These are phyloP conservation scores for Xiphydria camelus DNA, from an alignment of 2,888 invertebrate genomes.

Conservation along the genomic window DNA sequence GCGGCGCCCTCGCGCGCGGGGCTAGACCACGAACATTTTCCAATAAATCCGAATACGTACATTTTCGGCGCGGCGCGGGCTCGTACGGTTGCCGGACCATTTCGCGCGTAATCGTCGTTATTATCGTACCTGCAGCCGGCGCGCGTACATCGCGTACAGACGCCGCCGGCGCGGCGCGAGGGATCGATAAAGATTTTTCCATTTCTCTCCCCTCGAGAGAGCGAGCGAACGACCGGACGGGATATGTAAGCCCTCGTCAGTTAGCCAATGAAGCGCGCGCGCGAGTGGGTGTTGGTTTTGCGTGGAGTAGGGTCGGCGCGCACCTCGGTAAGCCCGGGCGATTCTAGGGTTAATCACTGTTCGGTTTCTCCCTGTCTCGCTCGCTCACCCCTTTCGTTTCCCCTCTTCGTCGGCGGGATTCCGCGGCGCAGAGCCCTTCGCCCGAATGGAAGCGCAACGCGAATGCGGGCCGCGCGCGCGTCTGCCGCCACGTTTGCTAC, in stretches of 20 bases:
- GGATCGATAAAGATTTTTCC: conserved; percentile 14
- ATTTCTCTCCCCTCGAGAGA: conserved; percentile 10
- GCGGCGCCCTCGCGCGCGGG: conserved; percentile 27
- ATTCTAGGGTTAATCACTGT: conserved; percentile 42
- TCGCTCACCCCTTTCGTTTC: neutral
- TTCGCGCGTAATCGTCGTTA: conserved; percentile 3
- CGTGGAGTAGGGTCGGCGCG: conserved; percentile 24
- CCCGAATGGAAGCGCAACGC: conserved; percentile 9
- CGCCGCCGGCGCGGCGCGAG: conserved; percentile 9
- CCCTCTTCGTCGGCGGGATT: too few species aligned
- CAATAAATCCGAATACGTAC: conserved; percentile 34
- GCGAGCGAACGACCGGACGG: conserved; percentile 11
- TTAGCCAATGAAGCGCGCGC: conserved; percentile 33
- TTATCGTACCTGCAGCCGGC: conserved; percentile 1
- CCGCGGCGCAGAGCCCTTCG: too few species aligned
- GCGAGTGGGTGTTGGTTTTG: conserved; percentile 28
- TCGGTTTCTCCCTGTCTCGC: conserved; percentile 19
- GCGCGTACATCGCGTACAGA: neutral
- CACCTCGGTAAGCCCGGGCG: conserved; percentile 24
- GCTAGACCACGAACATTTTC: conserved; percentile 25
- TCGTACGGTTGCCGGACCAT: too few species aligned
- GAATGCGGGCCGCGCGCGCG: conserved; percentile 4
- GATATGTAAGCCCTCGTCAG: conserved; percentile 27
- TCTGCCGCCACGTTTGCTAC: conserved; percentile 9
- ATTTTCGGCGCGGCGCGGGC: conserved; percentile 18